Conservation (phyloP, 1,140 invertebrate genomes). For the Hypothenemus hampei region DNA sequence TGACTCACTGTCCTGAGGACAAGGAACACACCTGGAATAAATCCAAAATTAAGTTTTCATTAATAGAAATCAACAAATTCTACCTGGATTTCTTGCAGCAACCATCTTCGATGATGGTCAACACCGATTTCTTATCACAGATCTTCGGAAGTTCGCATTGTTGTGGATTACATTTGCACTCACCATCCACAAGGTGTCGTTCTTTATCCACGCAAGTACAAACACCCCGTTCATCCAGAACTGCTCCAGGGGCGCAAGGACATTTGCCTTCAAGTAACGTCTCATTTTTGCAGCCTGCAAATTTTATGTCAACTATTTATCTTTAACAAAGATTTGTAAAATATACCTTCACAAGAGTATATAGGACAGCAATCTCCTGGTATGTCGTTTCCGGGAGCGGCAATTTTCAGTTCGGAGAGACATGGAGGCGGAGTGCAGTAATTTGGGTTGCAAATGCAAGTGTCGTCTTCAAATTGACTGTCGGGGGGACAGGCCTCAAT, state of each 20-base stretch:
- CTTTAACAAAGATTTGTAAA: not conserved
- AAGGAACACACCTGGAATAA: constrained; percentile 28
- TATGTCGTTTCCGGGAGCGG: constrained; percentile 22
- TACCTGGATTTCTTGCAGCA: constrained; percentile 34
- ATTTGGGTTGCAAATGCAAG: constrained; percentile 35
- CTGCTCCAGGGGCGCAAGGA: constrained; percentile 37
- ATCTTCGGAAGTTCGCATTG: constrained; percentile 35
- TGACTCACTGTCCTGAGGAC: constrained; percentile 39
- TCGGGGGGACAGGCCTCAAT: constrained; percentile 37
- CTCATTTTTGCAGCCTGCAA: constrained; percentile 31
- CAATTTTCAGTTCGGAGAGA: constrained; percentile 23
- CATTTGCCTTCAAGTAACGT: constrained; percentile 35
- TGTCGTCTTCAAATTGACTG: constrained; percentile 31
- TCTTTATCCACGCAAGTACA: constrained; percentile 37
- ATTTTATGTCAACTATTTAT: not conserved
- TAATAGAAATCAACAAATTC: not conserved
- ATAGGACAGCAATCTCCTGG: constrained; percentile 39
- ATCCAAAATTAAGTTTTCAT: not conserved
- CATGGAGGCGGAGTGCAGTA: constrained; percentile 36
- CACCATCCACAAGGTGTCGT: constrained; percentile 29
- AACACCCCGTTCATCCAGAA: constrained; percentile 26
- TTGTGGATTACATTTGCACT: constrained; percentile 37
- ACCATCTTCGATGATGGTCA: constrained; percentile 25
- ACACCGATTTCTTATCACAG: constrained; percentile 35
- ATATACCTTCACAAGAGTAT: constrained; percentile 33